Conservation (phyloP, 2,888 invertebrate genomes). For the Morpho deidamia region DNA sequence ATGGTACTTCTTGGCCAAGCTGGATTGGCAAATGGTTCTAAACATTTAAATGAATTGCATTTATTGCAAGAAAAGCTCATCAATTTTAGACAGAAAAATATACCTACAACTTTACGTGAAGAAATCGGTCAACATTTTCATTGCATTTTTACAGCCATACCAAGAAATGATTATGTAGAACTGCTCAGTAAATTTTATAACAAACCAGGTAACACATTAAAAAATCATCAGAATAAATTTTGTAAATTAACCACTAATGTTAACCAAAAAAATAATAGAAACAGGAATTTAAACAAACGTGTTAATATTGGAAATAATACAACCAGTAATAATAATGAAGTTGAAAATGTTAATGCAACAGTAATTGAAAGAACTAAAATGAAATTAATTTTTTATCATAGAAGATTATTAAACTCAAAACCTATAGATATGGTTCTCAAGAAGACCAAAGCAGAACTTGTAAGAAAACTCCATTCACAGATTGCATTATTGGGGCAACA, state of each 20-base stretch:
- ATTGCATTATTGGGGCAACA: slow-evolving; percentile 38
- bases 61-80: slow-evolving; percentile 49
- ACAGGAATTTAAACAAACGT: neutral
- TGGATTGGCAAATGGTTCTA: slow-evolving; percentile 71
- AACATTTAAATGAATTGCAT: slow-evolving; percentile 62
- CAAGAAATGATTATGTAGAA: slow-evolving; percentile 57
- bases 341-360: slow-evolving; percentile 2
- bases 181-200: slow-evolving; percentile 48
- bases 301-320: slow-evolving; percentile 4
- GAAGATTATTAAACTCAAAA: slow-evolving; percentile 35
- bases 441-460: slow-evolving; percentile 38
- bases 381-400: slow-evolving; percentile 40
- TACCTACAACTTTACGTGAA: slow-evolving; percentile 56
- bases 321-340: slow-evolving; percentile 9
- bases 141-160: slow-evolving; percentile 67
- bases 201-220: slow-evolving; percentile 24
- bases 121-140: slow-evolving; percentile 73
- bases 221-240: slow-evolving; percentile 29
- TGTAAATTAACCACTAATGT: slow-evolving; percentile 29
- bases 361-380: slow-evolving; percentile 25
- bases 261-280: slow-evolving; percentile 32
- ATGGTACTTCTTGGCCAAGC: slow-evolving; percentile 80
- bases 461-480: slow-evolving; percentile 39
- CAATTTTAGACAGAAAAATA: slow-evolving; percentile 41
- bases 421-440: slow-evolving; percentile 36